Conservation (phyloP, 2,797 vertebrate genomes). For the Tapera naevia region DNA sequence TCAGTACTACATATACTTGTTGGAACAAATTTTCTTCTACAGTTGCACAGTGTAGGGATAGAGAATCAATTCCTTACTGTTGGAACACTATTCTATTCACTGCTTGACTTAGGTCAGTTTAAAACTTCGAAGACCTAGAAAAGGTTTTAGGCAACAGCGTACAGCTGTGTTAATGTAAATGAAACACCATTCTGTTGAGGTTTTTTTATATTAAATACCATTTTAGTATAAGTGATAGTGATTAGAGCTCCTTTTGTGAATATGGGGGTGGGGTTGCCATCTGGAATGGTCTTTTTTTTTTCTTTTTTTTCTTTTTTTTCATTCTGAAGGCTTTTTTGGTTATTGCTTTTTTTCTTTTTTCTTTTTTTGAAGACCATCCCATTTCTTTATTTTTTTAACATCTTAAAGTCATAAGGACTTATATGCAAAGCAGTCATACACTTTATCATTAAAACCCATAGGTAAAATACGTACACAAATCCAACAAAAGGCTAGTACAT, state of each 20-base stretch:
- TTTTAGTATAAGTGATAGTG: constrained; percentile 60
- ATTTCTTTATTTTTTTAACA: constrained; percentile 96
- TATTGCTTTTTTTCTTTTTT: constrained; percentile 53
- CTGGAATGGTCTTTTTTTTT: constrained; percentile 82
- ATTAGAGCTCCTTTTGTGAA: constrained; percentile 91
- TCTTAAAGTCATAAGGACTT: constrained; percentile 90
- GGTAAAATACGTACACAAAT: constrained; percentile 99
- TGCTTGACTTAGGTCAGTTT: constrained; percentile 42
- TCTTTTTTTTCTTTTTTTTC: not conserved
- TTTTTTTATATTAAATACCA: constrained; percentile 4
- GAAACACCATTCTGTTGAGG: constrained; percentile 55
- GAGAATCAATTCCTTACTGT: constrained; percentile 34
- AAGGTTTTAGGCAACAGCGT: not conserved
- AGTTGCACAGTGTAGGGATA: constrained; percentile 37
- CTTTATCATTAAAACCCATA: constrained; percentile 93
- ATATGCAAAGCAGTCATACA: constrained; percentile 96
- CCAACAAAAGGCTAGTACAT: constrained; percentile 88
- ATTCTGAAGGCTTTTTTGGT: constrained; percentile 68
- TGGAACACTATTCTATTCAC: constrained; percentile 57
- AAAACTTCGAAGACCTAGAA: constrained; percentile 45
- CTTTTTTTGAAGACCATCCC: constrained; percentile 91
- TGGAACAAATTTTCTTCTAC: constrained; percentile 57
- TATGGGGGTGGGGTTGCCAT: constrained; percentile 78
- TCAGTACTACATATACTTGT: constrained; percentile 46
- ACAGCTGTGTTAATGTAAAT: constrained; percentile 36